phyloP scores from a whole-genome alignment of 2,888 invertebrate species.

The Sicus ferrugineus region DNA sequence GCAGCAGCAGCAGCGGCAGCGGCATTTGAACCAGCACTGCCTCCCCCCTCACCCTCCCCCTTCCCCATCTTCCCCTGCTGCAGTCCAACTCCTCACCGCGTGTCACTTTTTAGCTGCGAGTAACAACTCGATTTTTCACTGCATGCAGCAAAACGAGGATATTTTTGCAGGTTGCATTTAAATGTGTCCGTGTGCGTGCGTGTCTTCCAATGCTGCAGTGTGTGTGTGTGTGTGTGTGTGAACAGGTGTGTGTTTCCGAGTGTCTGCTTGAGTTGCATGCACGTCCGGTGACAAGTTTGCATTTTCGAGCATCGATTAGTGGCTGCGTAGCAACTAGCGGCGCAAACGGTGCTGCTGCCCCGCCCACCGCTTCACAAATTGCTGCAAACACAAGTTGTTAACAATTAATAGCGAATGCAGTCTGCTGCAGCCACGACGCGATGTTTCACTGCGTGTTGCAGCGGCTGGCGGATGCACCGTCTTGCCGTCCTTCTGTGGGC shows the following conservation, averaged over 20 bases:
- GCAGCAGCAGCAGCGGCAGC: slow-evolving; percentile 2
- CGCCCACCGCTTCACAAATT: background rate
- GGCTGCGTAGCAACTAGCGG: slow-evolving; percentile 9
- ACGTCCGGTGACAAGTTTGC: slow-evolving; percentile 11
- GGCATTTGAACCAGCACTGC: background rate
- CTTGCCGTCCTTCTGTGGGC: too few species aligned
- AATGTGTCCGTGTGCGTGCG: background rate
- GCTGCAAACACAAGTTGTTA: slow-evolving; percentile 16
- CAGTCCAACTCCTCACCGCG: background rate
- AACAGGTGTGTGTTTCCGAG: slow-evolving; percentile 8
- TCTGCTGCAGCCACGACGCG: background rate
- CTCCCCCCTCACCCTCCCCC: slow-evolving; percentile 40
- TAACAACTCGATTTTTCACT: slow-evolving; percentile 3
- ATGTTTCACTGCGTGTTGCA: background rate
- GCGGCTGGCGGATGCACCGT: background rate
- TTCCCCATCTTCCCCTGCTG: background rate
- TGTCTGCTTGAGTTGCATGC: background rate
- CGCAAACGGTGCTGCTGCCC: background rate
- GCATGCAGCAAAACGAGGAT: slow-evolving; percentile 12
- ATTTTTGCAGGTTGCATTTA: slow-evolving; percentile 6
- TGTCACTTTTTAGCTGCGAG: background rate
- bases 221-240: slow-evolving; percentile 24
- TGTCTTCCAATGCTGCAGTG: background rate
- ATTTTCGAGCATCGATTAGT: slow-evolving; percentile 26
- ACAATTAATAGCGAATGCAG: slow-evolving; percentile 21